phyloP scores from a whole-genome alignment of 2,888 invertebrate genomes.

The Podotricha telesiphe region DNA sequence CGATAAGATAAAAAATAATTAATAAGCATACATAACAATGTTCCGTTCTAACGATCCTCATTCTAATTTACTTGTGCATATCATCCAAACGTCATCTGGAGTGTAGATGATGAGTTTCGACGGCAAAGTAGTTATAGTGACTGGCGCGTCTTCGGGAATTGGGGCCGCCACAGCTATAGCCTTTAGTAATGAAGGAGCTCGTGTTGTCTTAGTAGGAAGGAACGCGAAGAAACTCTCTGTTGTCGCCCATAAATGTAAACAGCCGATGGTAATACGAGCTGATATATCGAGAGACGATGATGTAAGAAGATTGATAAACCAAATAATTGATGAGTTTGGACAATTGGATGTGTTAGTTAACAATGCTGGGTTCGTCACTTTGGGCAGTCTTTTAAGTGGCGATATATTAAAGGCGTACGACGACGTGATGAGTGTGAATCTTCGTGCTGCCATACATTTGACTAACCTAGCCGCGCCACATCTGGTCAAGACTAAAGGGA shows the following conservation, averaged over 20 bases:
- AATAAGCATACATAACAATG: no score
- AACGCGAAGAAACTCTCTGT: conserved; percentile 42
- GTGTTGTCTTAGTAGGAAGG: conserved; percentile 45
- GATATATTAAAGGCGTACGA: conserved; percentile 52
- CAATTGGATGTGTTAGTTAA: conserved; percentile 51
- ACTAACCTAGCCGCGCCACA: conserved; percentile 53
- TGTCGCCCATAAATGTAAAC: conserved; percentile 36
- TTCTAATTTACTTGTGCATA: no score
- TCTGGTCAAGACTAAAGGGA: conserved; percentile 55
- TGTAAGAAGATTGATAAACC: conserved; percentile 40
- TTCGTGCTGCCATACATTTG: conserved; percentile 51
- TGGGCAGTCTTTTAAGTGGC: conserved; percentile 42
- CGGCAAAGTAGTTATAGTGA: conserved; percentile 48
- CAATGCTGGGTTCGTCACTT: conserved; percentile 48
- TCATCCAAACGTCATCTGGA: no score
- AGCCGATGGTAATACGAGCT: conserved; percentile 44
- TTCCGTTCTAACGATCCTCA: no score
- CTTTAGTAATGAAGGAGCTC: conserved; percentile 47
- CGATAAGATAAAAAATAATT: no score
- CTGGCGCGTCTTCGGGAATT: conserved; percentile 51
- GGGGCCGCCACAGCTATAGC: conserved; percentile 48
- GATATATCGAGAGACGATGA: conserved; percentile 49
- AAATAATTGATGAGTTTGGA: conserved; percentile 45
- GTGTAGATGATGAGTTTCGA: conserved; percentile 48
- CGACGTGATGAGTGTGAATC: conserved; percentile 53